Base-by-base conservation (phyloP, 2,113 vertebrate species). In the Sceloporus undulatus region DNA sequence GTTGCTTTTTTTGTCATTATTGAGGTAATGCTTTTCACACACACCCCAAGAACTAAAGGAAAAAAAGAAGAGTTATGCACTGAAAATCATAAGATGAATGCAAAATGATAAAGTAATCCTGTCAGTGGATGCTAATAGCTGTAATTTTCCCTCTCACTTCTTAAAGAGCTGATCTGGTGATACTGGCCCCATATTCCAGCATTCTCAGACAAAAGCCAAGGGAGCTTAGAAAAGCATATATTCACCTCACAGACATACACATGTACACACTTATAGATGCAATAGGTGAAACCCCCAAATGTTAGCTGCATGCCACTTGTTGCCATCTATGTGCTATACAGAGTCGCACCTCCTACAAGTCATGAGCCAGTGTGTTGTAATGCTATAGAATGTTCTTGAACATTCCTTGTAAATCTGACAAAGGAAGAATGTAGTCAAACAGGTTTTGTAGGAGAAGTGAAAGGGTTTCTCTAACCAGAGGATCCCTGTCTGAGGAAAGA, bases 51-150 rank as follows among this genome's bases (percentile, higher is more conserved):
- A 13, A 38, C 77, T 73, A 85, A 56, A 90, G 83, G 88, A 90
- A 85, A 93, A 93, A 10, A 0, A 3, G 54, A 84, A 52, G 70
- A 79, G 85, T 14, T 92, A 73, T 91, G 68, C 40, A 90, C 23
- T 27, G 73, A 52, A 89, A 91, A 90, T 85, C 80, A n/a, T 76
- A n/a, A 70, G 27, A 92, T 88, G 0, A 90, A 52, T 82, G 18
- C 48, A 82, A 89, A 93, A 90, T 89, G 90, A 87, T 79, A 88
- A 9, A 86, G 65, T 79, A 91, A 85, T 86, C n/a, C 82, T 79
- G 62, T 90, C 71, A 93, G 14, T 59, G 38, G 84, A 90, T 83
- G 75, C 85, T 87, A 79, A 74, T 66, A 34, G 23, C 14, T 59
- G 89, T 86, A 92, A 89, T 27, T 9, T 93, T 42, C 19, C 59